These are phyloP conservation scores for Jordanella pulchra DNA, from an alignment of 2,797 vertebrate species.

Conservation along the genomic window DNA sequence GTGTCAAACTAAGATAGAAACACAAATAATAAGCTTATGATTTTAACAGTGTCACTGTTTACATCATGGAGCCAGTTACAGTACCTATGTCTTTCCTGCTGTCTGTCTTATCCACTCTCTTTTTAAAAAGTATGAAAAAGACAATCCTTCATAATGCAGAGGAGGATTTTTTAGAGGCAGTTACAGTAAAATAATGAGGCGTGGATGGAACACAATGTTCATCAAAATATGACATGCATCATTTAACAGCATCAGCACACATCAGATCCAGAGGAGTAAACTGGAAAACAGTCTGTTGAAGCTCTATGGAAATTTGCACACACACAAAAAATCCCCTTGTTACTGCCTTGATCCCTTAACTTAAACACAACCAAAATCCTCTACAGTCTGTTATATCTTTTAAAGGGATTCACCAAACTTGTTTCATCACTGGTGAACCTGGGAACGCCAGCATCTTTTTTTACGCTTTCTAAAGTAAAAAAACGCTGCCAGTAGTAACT, in stretches of 20 bases:
- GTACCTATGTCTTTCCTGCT: background rate
- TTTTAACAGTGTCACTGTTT: background rate
- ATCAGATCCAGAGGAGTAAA: background rate
- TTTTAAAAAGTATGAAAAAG: background rate
- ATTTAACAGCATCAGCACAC: constrained; percentile 6
- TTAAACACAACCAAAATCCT: too few relatives aligned
- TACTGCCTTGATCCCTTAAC: too few relatives aligned
- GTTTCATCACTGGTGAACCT: too few relatives aligned
- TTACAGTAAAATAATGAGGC: constrained; percentile 2
- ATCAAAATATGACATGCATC: constrained; percentile 1
- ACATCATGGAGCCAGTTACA: background rate
- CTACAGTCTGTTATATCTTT: too few relatives aligned
- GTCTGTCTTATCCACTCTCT: background rate
- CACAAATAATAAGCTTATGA: background rate
- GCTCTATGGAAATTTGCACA: background rate
- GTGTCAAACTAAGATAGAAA: background rate
- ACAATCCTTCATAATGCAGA: background rate
- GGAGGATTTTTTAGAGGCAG: background rate
- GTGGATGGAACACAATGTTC: constrained; percentile 2
- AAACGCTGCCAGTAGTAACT: too few relatives aligned
- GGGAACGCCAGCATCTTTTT: too few relatives aligned
- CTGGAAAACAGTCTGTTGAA: background rate
- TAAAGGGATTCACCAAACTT: too few relatives aligned
- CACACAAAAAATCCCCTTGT: background rate
- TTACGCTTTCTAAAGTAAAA: too few relatives aligned